Evolutionary conservation across 2,888 invertebrate genomes (phyloP).

Genomic region (Caenorhabditis wallacei): DNA sequence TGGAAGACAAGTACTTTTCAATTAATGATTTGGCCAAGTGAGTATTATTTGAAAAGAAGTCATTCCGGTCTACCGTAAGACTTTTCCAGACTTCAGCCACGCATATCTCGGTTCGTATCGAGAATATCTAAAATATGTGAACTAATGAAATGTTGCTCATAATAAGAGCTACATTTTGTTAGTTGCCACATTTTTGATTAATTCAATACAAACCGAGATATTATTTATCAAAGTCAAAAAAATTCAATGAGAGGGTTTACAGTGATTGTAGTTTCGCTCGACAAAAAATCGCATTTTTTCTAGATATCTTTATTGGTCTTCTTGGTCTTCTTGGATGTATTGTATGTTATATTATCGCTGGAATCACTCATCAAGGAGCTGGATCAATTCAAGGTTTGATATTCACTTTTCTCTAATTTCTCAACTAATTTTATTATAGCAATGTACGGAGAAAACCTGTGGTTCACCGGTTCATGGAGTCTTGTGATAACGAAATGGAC

Average conservation of each 20-base stretch:
- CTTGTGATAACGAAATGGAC: conserved; percentile 61
- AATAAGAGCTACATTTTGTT: too few relatives aligned
- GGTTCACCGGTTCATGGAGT: conserved; percentile 58
- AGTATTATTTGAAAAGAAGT: conserved; percentile 4
- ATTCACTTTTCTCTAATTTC: too few relatives aligned
- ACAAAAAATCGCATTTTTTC: neutral
- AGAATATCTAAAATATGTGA: too few relatives aligned
- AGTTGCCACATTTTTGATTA: too few relatives aligned
- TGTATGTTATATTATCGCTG: conserved; percentile 53
- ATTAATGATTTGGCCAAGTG: conserved; percentile 56
- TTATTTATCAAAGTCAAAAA: too few relatives aligned
- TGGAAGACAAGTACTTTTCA: conserved; percentile 35
- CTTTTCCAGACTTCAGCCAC: too few relatives aligned
- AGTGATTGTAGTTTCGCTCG: too few relatives aligned
- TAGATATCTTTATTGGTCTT: conserved; percentile 55
- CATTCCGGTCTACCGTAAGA: too few relatives aligned
- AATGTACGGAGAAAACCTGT: conserved; percentile 53
- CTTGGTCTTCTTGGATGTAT: conserved; percentile 44
- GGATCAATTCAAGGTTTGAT: conserved; percentile 47
- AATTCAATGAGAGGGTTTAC: too few relatives aligned
- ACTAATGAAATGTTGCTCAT: too few relatives aligned
- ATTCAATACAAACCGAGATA: too few relatives aligned
- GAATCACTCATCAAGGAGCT: conserved; percentile 59
- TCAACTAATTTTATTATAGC: conserved; percentile 17
- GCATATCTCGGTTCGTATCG: too few relatives aligned